phyloP scores from a whole-genome alignment of 2,888 invertebrate species.

The Rhaphigaster nebulosa region DNA sequence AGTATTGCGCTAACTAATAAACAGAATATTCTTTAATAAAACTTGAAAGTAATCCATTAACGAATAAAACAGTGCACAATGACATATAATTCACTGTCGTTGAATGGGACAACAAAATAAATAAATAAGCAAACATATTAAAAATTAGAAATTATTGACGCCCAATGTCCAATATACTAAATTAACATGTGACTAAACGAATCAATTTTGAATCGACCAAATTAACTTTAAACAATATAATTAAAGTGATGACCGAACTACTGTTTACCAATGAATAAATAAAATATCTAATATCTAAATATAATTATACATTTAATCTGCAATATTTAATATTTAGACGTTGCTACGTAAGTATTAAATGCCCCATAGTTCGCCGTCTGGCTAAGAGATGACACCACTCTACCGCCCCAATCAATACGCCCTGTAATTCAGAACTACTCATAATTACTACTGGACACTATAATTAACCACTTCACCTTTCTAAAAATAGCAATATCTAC shows the following conservation, averaged over 20 bases:
- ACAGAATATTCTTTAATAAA: no score
- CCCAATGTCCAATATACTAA: no score
- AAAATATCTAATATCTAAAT: not conserved
- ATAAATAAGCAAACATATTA: no score
- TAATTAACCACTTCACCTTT: not conserved
- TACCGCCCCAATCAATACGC: constrained; percentile 29
- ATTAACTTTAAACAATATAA: no score
- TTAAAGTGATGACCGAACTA: not conserved
- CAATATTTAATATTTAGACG: not conserved
- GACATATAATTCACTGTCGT: no score
- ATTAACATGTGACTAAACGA: no score
- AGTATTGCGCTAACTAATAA: no score
- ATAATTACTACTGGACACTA: not conserved
- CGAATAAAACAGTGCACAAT: no score
- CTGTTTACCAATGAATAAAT: not conserved
- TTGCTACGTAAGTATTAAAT: not conserved
- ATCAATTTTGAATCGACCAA: no score
- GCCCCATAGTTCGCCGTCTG: not conserved
- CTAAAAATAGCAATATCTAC: not conserved
- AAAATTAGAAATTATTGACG: no score
- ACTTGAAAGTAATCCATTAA: no score
- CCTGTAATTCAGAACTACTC: constrained; percentile 37
- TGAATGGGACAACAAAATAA: no score
- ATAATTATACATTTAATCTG: not conserved
- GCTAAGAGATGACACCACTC: constrained; percentile 32